Percentiles rank a stretch among this genome's conserved stretches.
phyloP scores from a whole-genome alignment of 2,797 vertebrate genomes.

The Etheostoma nigrum region DNA sequence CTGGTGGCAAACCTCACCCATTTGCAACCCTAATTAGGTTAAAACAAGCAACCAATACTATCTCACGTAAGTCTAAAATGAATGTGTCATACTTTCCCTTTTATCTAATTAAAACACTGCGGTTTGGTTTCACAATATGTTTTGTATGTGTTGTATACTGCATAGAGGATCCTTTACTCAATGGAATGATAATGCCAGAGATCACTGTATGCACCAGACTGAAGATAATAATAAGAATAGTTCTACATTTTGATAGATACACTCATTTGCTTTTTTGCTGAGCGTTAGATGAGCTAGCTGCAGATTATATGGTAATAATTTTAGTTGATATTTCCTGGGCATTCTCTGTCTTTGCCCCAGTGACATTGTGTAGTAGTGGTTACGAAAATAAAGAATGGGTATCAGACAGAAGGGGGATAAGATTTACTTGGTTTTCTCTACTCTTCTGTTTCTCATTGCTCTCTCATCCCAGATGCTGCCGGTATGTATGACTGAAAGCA shows the following conservation, averaged over 20 bases:
- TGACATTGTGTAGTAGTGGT: conserved; percentile 9
- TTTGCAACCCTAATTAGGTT: conserved; percentile 50
- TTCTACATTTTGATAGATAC: not conserved
- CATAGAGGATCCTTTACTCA: not conserved
- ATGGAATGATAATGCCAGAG: not conserved
- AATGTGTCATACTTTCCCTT: conserved; percentile 26
- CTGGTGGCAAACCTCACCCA: conserved; percentile 15
- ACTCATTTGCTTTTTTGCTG: not conserved
- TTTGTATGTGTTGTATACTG: not conserved
- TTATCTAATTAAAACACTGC: conserved; percentile 3
- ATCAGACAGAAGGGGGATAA: conserved; percentile 60
- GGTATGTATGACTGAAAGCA: conserved; percentile 88
- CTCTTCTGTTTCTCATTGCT: conserved; percentile 88
- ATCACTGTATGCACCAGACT: not conserved
- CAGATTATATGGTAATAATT: not conserved
- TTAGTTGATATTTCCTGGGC: not conserved
- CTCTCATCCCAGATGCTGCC: conserved; percentile 88
- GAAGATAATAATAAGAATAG: not conserved
- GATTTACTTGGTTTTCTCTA: conserved; percentile 87
- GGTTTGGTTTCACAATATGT: not conserved
- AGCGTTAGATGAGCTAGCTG: not conserved
- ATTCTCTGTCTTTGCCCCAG: not conserved
- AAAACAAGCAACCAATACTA: conserved; percentile 15
- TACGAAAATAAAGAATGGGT: conserved; percentile 8
- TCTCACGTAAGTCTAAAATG: conserved; percentile 22